These are phyloP conservation scores for Heliconius hortense DNA, from an alignment of 2,888 invertebrate species.

Conservation along the genomic window DNA sequence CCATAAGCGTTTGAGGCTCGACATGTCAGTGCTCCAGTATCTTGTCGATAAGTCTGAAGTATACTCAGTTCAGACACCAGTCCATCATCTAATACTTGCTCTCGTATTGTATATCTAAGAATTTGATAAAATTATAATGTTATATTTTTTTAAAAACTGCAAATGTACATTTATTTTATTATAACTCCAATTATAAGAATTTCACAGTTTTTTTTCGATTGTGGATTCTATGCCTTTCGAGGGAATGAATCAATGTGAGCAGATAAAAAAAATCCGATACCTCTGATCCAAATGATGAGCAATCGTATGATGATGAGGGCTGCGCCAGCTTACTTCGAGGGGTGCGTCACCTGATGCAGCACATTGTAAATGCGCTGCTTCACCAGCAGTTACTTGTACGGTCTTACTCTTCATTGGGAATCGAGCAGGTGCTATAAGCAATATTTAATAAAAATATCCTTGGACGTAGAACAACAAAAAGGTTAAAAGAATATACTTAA, in stretches of 20 bases:
- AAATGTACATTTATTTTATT: background rate
- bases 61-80: slow-evolving; percentile 93
- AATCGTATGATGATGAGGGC: slow-evolving; percentile 86
- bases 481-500: background rate
- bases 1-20: slow-evolving; percentile 94
- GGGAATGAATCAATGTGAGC: too few relatives aligned
- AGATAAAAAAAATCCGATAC: slow-evolving; percentile 52
- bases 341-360: slow-evolving; percentile 94
- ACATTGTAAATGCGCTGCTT: slow-evolving; percentile 92
- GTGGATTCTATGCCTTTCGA: too few relatives aligned
- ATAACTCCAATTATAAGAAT: background rate
- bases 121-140: background rate
- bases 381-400: slow-evolving; percentile 90
- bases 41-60: slow-evolving; percentile 91
- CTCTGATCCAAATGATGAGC: slow-evolving; percentile 87
- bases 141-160: background rate
- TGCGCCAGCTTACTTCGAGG: slow-evolving; percentile 92
- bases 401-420: slow-evolving; percentile 92
- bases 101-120: slow-evolving; percentile 81
- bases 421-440: slow-evolving; percentile 87
- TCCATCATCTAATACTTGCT: slow-evolving; percentile 89
- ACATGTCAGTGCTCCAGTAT: slow-evolving; percentile 94
- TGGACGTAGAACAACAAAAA: background rate
- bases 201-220: background rate
- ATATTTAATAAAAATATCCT: background rate